Evolutionary conservation across 2,113 vertebrate genomes (phyloP), one percentile per base, ranked within the genome.

Genomic region (Triplophysa siluroides): DNA sequence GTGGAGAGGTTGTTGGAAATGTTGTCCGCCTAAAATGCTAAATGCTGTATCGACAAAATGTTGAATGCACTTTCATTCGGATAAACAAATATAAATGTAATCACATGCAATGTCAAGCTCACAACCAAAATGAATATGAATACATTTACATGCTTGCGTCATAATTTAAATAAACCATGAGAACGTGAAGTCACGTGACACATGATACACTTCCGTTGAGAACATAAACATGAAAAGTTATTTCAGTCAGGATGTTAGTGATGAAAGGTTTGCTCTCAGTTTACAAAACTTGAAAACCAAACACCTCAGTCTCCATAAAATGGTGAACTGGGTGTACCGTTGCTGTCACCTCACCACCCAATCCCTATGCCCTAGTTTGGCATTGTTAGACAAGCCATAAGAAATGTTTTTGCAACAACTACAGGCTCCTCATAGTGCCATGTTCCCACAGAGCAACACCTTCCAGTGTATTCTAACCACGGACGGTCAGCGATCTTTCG

Each of bases 401-500:
- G 66, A 23, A 33, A 4, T 11, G 11, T 33, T n/a, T 72, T 21
- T 60, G 38, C 1, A 63, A 41, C 12, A 16, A 43, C 5, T 43
- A 56, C 29, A 76, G n/a, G 26, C 4, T 68, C 26, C 9, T 64
- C 8, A 33, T 3, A 76, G 4, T 45, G 18, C 18, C 7, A 19
- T 78, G 45, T 13, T 72, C 18, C 2, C 83, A 29, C 81, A 95
- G 94, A 93, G 88, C 0, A 95, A 94, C 88, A 94, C 93, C 1
- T 95, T 93, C 88, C 94, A 95, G 87, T 91, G 92, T 67, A 86
- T 94, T 82, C 86, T 95, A 79, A 90, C 93, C 21, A 94, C 91
- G 0, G 93, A 95, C n/a, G 93, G 93, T 1, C 75, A 7, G 0
- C 90, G 88, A 41, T 92, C 93, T 16, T 94, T 93, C 80, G 93